Evolutionary conservation across 2,113 vertebrate species (phyloP).

Genomic region (Hippocampus mohnikei): DNA sequence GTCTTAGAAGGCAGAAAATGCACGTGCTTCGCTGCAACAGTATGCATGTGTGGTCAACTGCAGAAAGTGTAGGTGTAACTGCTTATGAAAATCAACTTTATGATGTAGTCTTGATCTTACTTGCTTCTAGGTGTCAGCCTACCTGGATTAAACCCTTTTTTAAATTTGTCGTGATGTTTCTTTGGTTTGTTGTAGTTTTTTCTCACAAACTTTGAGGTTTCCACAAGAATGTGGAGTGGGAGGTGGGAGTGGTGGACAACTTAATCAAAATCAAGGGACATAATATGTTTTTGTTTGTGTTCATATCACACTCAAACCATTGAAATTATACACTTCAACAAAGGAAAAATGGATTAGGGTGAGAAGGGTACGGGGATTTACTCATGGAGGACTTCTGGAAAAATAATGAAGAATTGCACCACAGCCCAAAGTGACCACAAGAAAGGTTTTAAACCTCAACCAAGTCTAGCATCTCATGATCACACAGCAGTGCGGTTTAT

Average conservation of each 20-base stretch:
- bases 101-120: slow-evolving; percentile 10
- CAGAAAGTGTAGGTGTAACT: slow-evolving; percentile 15
- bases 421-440: slow-evolving; percentile 67
- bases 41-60: slow-evolving; percentile 4
- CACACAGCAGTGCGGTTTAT: slow-evolving; percentile 52
- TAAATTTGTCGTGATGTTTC: neutral
- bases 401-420: slow-evolving; percentile 21
- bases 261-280: slow-evolving; percentile 17
- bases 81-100: neutral
- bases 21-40: slow-evolving; percentile 30
- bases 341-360: slow-evolving; percentile 5
- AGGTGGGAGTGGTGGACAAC: neutral
- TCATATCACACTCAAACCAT: slow-evolving; percentile 23
- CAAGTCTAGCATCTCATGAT: slow-evolving; percentile 60
- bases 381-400: slow-evolving; percentile 25
- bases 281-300: slow-evolving; percentile 28
- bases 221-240: neutral
- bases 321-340: slow-evolving; percentile 18
- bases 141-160: slow-evolving; percentile 11
- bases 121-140: neutral
- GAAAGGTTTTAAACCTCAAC: slow-evolving; percentile 52
- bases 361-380: slow-evolving; percentile 23
- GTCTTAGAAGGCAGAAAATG: slow-evolving; percentile 30
- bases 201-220: neutral
- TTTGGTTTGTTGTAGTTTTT: neutral